Base-by-base conservation (phyloP, 2,888 invertebrate genomes). In the Sussaba pulchella region DNA sequence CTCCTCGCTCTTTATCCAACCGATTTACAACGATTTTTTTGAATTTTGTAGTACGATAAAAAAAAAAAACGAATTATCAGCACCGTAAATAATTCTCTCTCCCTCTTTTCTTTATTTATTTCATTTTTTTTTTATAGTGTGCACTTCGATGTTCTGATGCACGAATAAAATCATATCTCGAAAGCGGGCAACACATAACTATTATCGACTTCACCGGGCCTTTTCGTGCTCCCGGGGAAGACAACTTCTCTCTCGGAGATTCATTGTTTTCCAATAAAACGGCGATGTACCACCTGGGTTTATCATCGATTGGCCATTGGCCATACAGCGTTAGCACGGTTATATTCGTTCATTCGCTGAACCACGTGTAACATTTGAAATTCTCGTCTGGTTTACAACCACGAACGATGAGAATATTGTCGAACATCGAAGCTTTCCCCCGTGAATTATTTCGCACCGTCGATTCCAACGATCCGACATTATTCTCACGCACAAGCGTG, bases 181-280 rank as follows among this genome's bases (percentile, higher is more conserved):
- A 57, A 19, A 10, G 50, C 24, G 31, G 54, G 21, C 54, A 21
- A 74, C 67, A 79, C 43, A 31, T 31, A 57, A 52, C 70, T 78
- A 72, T 75, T 43, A 10, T 41, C 41, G 61, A 54, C 63, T 64
- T 19, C 45, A 31, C 39, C 17, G 31, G 61, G 45, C 52, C 26
- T 63, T 36, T 36, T 31, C 50, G 24, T 12, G 24, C 31, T 36
- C 67, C 69, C 47, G 54, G 21, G 41, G 26, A 41, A 76, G 78
- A 31, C 67, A 24, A 57, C 71, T 59, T 10, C 63, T n/a, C n/a
- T n/a, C n/a, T n/a, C 39, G 74, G 79, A 84, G 85, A 87, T 87
- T 86, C 86, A 87, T 87, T 84, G 87, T 87, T 87, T 87, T 86
- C 85, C 87, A 70, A 87, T 87, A 86, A 69, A 52, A 67, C 72